A percentile compares a stretch with the other conserved stretches of the same genome.
These are phyloP conservation scores for Zootoca vivipara DNA, from an alignment of 2,113 vertebrate species.

Conservation along the genomic window DNA sequence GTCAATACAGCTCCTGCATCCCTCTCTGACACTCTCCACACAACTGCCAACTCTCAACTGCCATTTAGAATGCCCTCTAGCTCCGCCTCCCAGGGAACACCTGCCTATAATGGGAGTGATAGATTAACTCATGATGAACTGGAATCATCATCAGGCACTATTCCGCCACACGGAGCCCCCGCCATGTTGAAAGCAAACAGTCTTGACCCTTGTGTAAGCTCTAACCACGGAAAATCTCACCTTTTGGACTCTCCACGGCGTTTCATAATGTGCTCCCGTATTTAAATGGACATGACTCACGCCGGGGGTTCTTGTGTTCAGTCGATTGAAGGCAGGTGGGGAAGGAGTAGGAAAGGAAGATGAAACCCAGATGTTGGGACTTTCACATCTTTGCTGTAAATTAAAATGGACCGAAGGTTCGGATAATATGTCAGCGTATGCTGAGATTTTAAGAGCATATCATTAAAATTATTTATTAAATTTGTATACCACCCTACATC, in stretches of 20 bases:
- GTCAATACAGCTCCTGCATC: no score
- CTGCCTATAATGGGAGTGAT: no score
- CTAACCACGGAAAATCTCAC: slow-evolving; percentile 71
- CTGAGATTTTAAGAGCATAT: not conserved
- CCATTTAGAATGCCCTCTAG: no score
- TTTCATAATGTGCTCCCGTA: slow-evolving; percentile 69
- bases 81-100: no score
- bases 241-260: slow-evolving; percentile 66
- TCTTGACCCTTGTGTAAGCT: slow-evolving; percentile 63
- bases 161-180: no score
- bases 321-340: not conserved
- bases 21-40: no score
- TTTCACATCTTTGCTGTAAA: slow-evolving; percentile 6
- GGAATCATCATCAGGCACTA: no score
- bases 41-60: no score
- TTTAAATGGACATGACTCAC: slow-evolving; percentile 70
- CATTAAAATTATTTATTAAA: no score
- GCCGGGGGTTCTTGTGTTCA: slow-evolving; percentile 49
- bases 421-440: not conserved
- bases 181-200: slow-evolving; percentile 68
- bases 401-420: slow-evolving; percentile 34
- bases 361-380: slow-evolving; percentile 65
- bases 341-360: slow-evolving; percentile 47
- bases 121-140: no score
- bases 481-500: no score